Conservation (phyloP, 1,140 invertebrate species). For the Penaeus vannamei region DNA sequence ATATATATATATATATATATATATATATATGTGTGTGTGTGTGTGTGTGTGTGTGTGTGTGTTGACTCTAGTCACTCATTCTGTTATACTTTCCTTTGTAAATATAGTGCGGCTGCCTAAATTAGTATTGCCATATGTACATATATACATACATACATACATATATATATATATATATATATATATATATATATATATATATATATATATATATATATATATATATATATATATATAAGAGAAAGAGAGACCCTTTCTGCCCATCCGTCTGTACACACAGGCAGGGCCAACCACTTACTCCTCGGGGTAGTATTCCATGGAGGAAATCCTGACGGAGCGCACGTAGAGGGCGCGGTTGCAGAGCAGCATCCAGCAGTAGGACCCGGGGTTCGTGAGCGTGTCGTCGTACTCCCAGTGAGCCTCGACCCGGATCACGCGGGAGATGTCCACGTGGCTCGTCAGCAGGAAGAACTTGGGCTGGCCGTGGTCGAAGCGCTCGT, state of each 20-base stretch:
- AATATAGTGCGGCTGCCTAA: no score
- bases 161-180: no score
- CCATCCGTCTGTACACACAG: background rate
- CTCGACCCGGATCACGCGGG: conserved; percentile 50
- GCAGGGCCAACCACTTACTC: background rate
- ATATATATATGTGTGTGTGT: no score
- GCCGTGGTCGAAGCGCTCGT: conserved; percentile 57
- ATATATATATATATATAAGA: background rate
- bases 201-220: no score
- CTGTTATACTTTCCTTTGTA: no score
- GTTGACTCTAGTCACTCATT: no score
- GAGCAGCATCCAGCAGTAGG: conserved; percentile 48
- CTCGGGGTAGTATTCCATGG: conserved; percentile 53
- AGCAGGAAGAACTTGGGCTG: conserved; percentile 59
- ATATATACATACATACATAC: no score
- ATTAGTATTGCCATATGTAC: no score
- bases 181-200: no score
- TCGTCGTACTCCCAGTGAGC: conserved; percentile 41
- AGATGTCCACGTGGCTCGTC: conserved; percentile 47
- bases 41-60: no score
- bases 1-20: no score
- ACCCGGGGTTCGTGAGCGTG: conserved; percentile 39
- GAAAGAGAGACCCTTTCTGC: background rate
- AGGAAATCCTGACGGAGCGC: conserved; percentile 39
- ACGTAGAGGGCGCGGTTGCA: conserved; percentile 52